Base-by-base conservation (phyloP, 2,888 invertebrate species). In the Scrobipalpa costella region DNA sequence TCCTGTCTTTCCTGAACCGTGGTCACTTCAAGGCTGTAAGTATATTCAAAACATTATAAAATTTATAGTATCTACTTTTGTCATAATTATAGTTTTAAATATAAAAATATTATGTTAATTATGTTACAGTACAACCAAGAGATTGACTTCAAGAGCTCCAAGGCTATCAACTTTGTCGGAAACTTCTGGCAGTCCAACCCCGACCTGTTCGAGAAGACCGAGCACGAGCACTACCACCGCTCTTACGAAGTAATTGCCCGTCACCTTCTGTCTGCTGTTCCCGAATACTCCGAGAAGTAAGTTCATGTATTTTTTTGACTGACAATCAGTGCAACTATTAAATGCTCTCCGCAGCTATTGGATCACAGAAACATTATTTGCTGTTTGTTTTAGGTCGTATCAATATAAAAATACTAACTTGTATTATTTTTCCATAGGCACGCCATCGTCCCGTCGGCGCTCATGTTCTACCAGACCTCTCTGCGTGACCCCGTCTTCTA, bases 401-500 rank as follows among this genome's bases (percentile, higher is more conserved):
- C n/a, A n/a, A n/a, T n/a, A n/a, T n/a, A n/a, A 27, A 27, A 3
- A 27, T 27, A n/a, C n/a, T n/a, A 27, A 27, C 5, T 27, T 2
- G 5, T 27, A 11, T 13, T 0, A n/a, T n/a, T 57, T 33, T 19
- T 40, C 13, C 21, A 38, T 77, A 92, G 90, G 58, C 83, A 85
- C 73, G 73, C 73, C 8, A 81, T 90, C 66, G 73, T 90, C 19
- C 94, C 95, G n/a, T 91, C 93, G 34, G 92, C 93, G 15, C 85
- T 95, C 58, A 93, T 94, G 77, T 93, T 93, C 77, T 93, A 92
- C 77, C 92, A 93, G 74, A 94, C 95, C 5, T 87, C 92, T 68
- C 73, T 93, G 74, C 92, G 94, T 65, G 94, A 94, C 79, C 94
- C 94, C n/a, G 89, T 92, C 60, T 94, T 93, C 90, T 94, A 92